Percentiles rank a stretch among this genome's conserved stretches.
phyloP scores from a whole-genome alignment of 2,797 vertebrate species.

The Lepus townsendii region DNA sequence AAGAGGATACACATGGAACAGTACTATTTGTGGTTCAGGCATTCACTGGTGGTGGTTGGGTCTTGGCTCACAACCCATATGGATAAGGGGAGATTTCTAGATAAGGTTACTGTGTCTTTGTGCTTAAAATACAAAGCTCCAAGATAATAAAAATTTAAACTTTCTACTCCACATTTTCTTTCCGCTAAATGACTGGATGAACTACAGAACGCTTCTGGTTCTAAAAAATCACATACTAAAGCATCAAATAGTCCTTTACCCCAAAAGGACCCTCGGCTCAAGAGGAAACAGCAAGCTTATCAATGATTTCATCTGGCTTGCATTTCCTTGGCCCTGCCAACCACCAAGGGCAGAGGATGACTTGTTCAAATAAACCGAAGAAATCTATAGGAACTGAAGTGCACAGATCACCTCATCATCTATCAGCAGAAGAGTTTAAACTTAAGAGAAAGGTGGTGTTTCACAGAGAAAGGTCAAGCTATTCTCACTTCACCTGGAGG shows the following conservation, averaged over 20 bases:
- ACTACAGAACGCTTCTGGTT: background rate
- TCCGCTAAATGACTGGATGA: slow-evolving; percentile 4
- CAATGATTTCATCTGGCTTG: slow-evolving; percentile 1
- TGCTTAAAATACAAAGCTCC: background rate
- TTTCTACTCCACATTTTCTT: slow-evolving; percentile 37
- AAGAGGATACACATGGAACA: background rate
- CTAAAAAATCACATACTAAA: slow-evolving; percentile 32
- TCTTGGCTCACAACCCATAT: background rate
- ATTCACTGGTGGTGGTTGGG: no score
- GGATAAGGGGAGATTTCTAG: background rate
- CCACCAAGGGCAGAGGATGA: background rate
- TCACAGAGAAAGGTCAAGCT: slow-evolving; percentile 57
- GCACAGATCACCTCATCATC: background rate
- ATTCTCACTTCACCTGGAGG: slow-evolving; percentile 60
- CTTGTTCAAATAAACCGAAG: slow-evolving; percentile 46
- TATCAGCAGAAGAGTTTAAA: slow-evolving; percentile 27
- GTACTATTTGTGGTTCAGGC: background rate
- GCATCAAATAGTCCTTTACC: background rate
- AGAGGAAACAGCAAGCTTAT: background rate
- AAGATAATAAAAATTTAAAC: background rate
- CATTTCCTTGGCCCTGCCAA: background rate
- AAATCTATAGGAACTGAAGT: slow-evolving; percentile 33
- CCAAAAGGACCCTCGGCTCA: background rate
- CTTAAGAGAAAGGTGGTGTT: background rate
- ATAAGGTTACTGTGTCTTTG: background rate